Base-by-base conservation (phyloP, 1,140 invertebrate genomes). In the Ostrea edulis region DNA sequence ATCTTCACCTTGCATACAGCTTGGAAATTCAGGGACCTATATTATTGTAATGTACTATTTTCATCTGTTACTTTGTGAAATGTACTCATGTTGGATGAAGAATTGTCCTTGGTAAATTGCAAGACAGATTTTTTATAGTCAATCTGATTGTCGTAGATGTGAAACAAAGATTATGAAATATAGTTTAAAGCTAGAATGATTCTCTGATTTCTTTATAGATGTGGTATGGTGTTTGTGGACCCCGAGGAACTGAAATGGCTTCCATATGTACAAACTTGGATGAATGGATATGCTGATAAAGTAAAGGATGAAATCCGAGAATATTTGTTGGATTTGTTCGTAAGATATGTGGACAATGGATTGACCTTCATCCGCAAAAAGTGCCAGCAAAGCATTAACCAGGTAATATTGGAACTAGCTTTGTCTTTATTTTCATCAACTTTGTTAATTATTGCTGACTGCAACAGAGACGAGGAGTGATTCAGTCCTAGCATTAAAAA, bases 281-380 rank as follows among this genome's bases (percentile, higher is more conserved):
- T 95, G 65, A 90, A 90, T 29, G 88, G 84, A 22, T 93, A 89
- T 85, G 89, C 90, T 12, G 84, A 89, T 8, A 90, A 91, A 55
- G 85, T 93, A 62, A 92, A 92, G 83, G 92, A 93, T 11, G 94
- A 94, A 86, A 93, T 92, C 9, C 71, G 44, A 9, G 94, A 96
- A 3, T 96, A 96, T 68, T 90, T 97, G 0, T 91, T 96, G 11
- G 92, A 95, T 0, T 92, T 97, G 11, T 97, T 97, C 91, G 92
- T 95, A 1, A 95, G 92, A 82, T 96, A 96, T 90, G 95, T 97
- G 0, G 96, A 97, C 20, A 92, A 95, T 86, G 96, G 96, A 8
- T 95, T 98, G 1, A 91, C 93, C 22, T 97, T 97, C 94, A 95
- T 97, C 4, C 95, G 94, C 51, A 97, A 96, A 92, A 95, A 96